Percentiles rank a stretch among this genome's conserved stretches.
These are phyloP conservation scores for Lichenostomus cassidix DNA, from an alignment of 2,113 vertebrate species.

Conservation along the genomic window DNA sequence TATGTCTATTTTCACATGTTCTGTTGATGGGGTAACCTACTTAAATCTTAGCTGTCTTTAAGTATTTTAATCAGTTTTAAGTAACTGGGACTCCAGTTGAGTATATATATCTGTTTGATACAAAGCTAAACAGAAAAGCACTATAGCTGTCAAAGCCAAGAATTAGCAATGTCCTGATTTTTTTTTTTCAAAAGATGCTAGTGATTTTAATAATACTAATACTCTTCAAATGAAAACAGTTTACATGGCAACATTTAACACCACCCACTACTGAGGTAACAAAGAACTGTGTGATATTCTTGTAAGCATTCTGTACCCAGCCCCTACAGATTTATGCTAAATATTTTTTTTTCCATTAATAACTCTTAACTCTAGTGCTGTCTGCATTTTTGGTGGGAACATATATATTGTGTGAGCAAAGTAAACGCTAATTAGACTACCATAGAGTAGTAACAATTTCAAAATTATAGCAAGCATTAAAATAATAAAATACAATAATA, in stretches of 20 bases:
- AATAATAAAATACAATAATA: background rate
- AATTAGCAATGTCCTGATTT: background rate
- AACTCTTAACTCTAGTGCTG: background rate
- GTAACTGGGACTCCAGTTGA: background rate
- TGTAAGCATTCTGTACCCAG: background rate
- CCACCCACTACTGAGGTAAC: background rate
- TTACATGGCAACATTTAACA: background rate
- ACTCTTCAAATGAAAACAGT: background rate
- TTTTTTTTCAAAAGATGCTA: background rate
- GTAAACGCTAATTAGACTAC: background rate
- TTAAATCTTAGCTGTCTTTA: background rate
- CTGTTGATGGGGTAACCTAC: background rate
- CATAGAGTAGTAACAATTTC: background rate
- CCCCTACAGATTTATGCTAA: background rate
- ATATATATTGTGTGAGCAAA: background rate
- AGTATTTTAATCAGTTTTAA: background rate
- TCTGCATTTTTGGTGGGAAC: background rate
- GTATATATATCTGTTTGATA: background rate
- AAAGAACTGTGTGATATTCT: background rate
- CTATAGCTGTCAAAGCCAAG: background rate
- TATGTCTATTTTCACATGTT: background rate
- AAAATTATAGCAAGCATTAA: background rate
- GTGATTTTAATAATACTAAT: background rate
- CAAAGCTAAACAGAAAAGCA: background rate
- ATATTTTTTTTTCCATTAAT: background rate